A percentile compares a stretch with the other conserved stretches of the same genome.
phyloP scores from a whole-genome alignment of 2,113 vertebrate genomes.

The Circaetus gallicus region DNA sequence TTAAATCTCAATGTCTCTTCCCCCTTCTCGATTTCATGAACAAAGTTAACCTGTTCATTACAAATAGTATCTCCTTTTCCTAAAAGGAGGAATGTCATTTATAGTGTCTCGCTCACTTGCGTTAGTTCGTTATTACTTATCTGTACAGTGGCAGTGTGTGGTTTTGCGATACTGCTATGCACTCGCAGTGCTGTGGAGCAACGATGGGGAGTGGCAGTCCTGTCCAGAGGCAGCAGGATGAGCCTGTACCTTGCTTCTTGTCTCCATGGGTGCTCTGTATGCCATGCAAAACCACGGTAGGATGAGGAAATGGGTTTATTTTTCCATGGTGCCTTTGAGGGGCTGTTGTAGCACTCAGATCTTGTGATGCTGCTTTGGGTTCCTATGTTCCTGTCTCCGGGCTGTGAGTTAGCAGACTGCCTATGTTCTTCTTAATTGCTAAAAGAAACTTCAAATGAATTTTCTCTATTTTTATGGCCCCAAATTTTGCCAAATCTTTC shows the following conservation, averaged over 20 bases:
- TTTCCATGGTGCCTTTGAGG: not conserved
- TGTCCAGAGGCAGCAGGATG: not conserved
- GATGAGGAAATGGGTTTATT: not conserved
- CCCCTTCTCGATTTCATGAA: no score
- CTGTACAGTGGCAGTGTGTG: accelerated
- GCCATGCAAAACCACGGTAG: accelerated
- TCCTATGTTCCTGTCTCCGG: not conserved
- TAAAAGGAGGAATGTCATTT: not conserved
- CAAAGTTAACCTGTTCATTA: no score
- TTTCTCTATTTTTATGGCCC: not conserved
- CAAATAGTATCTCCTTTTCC: not conserved
- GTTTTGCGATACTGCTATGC: accelerated
- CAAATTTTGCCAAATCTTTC: not conserved
- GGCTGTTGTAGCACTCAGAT: not conserved
- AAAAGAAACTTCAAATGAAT: not conserved
- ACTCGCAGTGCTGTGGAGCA: accelerated
- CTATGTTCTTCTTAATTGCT: not conserved
- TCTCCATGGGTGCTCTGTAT: not conserved
- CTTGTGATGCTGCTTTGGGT: not conserved
- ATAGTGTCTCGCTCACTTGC: accelerated
- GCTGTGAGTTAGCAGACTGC: not conserved
- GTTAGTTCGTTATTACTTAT: accelerated
- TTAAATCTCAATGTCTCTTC: no score
- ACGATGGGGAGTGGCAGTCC: accelerated
- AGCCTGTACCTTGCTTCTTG: not conserved